Evolutionary conservation across 1,140 invertebrate species (phyloP).

Genomic region (Lucilia sericata): DNA sequence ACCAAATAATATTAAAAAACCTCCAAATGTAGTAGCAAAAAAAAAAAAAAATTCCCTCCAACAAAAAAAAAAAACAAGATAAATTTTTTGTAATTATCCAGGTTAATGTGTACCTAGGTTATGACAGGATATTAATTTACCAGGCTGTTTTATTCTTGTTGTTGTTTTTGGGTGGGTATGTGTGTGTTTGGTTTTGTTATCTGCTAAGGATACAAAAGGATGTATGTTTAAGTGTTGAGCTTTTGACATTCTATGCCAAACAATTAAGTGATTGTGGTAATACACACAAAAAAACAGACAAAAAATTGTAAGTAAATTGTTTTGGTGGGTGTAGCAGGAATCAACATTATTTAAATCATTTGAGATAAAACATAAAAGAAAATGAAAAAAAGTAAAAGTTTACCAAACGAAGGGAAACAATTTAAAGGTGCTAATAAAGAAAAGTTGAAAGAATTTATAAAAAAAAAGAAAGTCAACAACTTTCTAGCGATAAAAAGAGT

Average conservation of each 20-base stretch:
- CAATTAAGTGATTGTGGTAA: constrained; percentile 40
- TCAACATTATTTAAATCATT: constrained; percentile 19
- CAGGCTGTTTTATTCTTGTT: constrained; percentile 5
- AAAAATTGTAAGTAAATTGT: not conserved
- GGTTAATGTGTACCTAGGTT: constrained; percentile 41
- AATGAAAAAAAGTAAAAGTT: constrained; percentile 31
- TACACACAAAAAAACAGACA: not conserved
- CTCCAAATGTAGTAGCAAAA: not conserved
- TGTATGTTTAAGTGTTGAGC: not conserved
- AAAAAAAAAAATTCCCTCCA: not conserved
- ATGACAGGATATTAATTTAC: constrained; percentile 43
- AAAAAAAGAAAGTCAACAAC: too few relatives aligned
- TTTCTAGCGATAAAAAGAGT: too few relatives aligned
- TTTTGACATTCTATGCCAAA: constrained; percentile 35
- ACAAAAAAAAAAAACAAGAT: constrained; percentile 10
- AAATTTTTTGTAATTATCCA: constrained; percentile 35
- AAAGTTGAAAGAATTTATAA: too few relatives aligned
- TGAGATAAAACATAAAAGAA: constrained; percentile 7
- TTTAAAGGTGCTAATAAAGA: not conserved
- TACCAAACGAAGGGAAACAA: not conserved
- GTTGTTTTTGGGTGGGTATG: not conserved
- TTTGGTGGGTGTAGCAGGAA: not conserved
- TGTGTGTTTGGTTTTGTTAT: not conserved
- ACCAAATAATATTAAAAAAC: constrained; percentile 25
- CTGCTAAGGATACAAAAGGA: not conserved